Evolutionary conservation across 2,888 invertebrate genomes (phyloP), one percentile per base, ranked within the genome.

Genomic region (Thera britannica): DNA sequence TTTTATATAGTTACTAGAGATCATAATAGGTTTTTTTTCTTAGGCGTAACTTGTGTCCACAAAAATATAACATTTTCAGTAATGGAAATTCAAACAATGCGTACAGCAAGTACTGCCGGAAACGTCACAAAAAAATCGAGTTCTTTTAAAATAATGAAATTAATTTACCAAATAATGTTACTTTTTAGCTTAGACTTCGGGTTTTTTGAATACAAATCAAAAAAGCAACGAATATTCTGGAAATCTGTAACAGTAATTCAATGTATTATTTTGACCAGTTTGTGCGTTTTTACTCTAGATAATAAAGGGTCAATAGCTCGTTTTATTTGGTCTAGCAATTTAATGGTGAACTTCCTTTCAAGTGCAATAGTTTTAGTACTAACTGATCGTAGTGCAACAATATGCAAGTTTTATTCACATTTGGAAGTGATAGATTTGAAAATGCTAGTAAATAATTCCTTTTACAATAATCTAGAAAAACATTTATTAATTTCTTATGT

Each of bases 381-480:
- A 7, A 12, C 41, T 3, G 11, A 56, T 11, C 35, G 44, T 4
- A 44, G 44, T 8, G 12, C 38, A 46, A 58, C 64, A 2, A 12
- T 64, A 5, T 44, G 52, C 44, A 52, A 58, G 3, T 51, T 58
- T n/a, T 12, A 54, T 3, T 44, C 11, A 9, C 5, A 64, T 58
- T 46, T 64, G 11, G 52, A 64, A 54, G 1, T 44, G 3, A 46
- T 64, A 35, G 64, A 64, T 54, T 36, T 11, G 11, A 46, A 58
- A 12, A 36, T 64, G 36, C n/a, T 9, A 12, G 36, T 54, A 1
- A 35, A 64, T 34, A 51, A 9, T 41, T 44, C 58, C 12, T 34
- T 44, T 5, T 58, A 58, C 34, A 58, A 54, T 8, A n/a, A 51
- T 51, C 23, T 64, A 6, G 64, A 64, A 58, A 46, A 35, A 34